These are phyloP conservation scores for Gryllus longicercus DNA, from an alignment of 2,888 invertebrate genomes.

Conservation along the genomic window DNA sequence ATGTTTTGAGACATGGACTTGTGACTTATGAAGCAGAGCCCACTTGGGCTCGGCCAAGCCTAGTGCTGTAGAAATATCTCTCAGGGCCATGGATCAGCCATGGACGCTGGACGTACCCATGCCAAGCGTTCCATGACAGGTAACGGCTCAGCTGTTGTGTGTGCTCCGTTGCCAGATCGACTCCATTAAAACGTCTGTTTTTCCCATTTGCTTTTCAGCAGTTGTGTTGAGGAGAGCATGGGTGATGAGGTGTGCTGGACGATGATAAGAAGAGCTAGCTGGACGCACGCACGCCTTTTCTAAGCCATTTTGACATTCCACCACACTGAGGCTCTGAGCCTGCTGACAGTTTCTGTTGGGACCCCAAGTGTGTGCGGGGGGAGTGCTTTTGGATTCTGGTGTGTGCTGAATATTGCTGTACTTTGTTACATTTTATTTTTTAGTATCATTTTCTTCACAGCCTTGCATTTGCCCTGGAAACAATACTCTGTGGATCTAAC, in stretches of 20 bases:
- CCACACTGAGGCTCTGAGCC: not conserved
- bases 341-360: not conserved
- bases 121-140: slow-evolving; percentile 10
- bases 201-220: slow-evolving; percentile 35
- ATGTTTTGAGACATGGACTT: not conserved
- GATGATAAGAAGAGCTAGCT: slow-evolving; percentile 1
- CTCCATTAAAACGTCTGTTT: slow-evolving; percentile 34
- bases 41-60: not conserved
- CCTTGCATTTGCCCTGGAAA: no score
- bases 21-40: not conserved
- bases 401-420: not conserved
- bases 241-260: slow-evolving; percentile 12
- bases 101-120: not conserved
- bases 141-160: not conserved
- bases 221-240: slow-evolving; percentile 24
- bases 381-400: slow-evolving; percentile 17
- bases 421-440: no score
- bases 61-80: slow-evolving; percentile 5
- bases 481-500: not conserved
- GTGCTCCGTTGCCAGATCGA: slow-evolving; percentile 18
- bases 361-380: not conserved
- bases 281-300: slow-evolving; percentile 17
- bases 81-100: slow-evolving; percentile 11
- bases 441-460: no score
- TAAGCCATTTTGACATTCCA: slow-evolving; percentile 17